Conservation (phyloP, 2,797 vertebrate species). For the Spatula versicolor region DNA sequence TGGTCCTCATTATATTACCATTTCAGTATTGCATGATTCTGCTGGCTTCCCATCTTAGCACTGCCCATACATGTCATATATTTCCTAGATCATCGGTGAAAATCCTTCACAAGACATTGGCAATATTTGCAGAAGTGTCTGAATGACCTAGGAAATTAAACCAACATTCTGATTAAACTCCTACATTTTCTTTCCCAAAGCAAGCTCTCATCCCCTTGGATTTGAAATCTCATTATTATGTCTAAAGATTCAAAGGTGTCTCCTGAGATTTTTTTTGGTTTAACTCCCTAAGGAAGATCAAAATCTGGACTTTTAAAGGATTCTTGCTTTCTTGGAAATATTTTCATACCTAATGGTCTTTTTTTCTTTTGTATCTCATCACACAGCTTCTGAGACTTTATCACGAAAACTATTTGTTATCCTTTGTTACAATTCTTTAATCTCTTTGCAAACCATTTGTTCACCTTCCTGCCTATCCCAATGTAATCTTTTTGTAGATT, state of each 20-base stretch:
- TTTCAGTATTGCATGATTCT: background rate
- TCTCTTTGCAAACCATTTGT: background rate
- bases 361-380: background rate
- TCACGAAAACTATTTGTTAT: background rate
- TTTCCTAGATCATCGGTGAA: background rate
- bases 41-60: background rate
- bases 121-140: background rate
- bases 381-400: background rate
- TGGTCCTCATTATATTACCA: background rate
- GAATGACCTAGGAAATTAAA: background rate
- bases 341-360: background rate
- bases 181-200: background rate
- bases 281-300: background rate
- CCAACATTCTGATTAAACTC: background rate
- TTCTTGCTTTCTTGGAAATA: background rate
- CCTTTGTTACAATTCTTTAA: background rate
- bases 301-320: background rate
- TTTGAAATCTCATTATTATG: background rate
- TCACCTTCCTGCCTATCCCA: background rate
- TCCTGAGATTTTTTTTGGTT: background rate
- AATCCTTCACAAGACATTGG: background rate
- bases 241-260: background rate
- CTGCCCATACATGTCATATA: background rate
- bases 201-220: background rate
- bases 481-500: constrained; percentile 4